Conservation (phyloP, 1,140 invertebrate species). For the Cyrtorhinus lividipennis region DNA sequence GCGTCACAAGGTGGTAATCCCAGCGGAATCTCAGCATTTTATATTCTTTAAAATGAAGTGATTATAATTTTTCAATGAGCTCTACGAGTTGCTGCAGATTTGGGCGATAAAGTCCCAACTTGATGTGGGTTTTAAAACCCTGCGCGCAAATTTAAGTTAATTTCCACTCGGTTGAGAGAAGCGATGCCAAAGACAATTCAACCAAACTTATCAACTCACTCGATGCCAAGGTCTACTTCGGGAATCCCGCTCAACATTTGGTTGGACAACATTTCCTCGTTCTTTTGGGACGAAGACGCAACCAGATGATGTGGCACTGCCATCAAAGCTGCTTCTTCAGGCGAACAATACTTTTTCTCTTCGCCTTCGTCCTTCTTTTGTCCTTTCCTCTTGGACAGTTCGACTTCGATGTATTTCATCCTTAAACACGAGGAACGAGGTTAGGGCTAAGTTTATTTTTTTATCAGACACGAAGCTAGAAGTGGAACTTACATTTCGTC, state of each 20-base stretch:
- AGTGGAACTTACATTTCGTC: slow-evolving; percentile 69
- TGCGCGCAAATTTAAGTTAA: too few species aligned
- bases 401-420: slow-evolving; percentile 94
- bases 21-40: too few species aligned
- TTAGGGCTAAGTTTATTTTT: background rate
- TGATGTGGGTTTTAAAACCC: too few species aligned
- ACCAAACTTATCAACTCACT: too few species aligned
- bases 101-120: too few species aligned
- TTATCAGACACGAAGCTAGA: background rate
- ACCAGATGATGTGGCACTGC: slow-evolving; percentile 76
- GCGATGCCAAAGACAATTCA: too few species aligned
- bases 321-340: slow-evolving; percentile 71
- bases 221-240: slow-evolving; percentile 98
- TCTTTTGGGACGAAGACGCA: slow-evolving; percentile 58
- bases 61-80: too few species aligned
- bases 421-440: slow-evolving; percentile 34
- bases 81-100: too few species aligned
- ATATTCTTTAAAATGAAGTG: too few species aligned
- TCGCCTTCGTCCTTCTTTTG: slow-evolving; percentile 29
- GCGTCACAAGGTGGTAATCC: too few species aligned
- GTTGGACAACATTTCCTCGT: slow-evolving; percentile 97
- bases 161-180: too few species aligned
- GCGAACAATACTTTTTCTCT: slow-evolving; percentile 56
- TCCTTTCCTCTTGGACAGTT: slow-evolving; percentile 76
- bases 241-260: slow-evolving; percentile 99